Base-by-base conservation (phyloP, 2,888 invertebrate genomes). In the Cerastis leucographa region DNA sequence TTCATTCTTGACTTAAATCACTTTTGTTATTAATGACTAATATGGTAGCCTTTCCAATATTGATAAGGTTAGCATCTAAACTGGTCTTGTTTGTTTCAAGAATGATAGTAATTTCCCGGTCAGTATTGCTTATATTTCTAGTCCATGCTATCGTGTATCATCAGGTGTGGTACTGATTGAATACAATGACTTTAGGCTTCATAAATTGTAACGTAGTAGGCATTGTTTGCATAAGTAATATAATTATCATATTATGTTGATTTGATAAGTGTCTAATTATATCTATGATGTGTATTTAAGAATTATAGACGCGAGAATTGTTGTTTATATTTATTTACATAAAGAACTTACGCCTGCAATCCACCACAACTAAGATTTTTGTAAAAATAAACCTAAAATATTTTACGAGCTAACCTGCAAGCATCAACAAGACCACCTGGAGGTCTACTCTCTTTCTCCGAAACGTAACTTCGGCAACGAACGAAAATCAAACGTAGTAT, bases 221-320 rank as follows among this genome's bases (percentile, higher is more conserved):
- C 54, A 46, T 61, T 66, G 56, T 72, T 83, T 80, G 74, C 71
- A 56, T 71, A 66, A 42, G 56, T 44, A 7, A 61, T 71, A 51
- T 29, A 0, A 62, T 70, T 82, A n/a, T 64, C 29, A 69, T 51
- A 61, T 29, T 66, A 49, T 17, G 19, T 44, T 44, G 25, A 70
- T 80, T 65, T 49, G 51, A 80, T 74, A 80, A 68, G 68, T 8
- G 12, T 73, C 67, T 80, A 61, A 73, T 79, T 75, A 54, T 76
- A 70, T 61, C 7, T 69, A 65, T n/a, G n/a, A n/a, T 71, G 1
- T 25, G 59, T 65, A 14, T 59, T 3, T 19, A 40, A 62, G 29
- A 35, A 71, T 67, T 46, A 35, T 35, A 35, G 35, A 35, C 35
- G 35, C 14, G n/a, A 40, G 25, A 59, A 73, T 25, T 35, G 7